phyloP scores from a whole-genome alignment of 2,797 vertebrate genomes.

The Glyptemys insculpta region DNA sequence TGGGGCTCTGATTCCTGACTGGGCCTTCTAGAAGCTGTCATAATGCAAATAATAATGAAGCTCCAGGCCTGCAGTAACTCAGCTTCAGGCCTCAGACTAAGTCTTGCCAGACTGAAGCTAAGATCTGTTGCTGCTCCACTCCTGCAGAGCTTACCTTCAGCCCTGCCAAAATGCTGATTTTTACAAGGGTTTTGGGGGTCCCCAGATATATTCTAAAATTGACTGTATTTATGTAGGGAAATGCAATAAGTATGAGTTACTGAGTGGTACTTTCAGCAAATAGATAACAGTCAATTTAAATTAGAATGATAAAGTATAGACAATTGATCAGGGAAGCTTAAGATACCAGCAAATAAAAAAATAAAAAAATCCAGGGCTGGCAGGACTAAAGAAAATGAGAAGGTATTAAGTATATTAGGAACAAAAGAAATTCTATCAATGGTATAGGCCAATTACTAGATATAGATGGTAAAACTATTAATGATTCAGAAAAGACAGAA shows the following conservation, averaged over 20 bases:
- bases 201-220: neutral
- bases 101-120: neutral
- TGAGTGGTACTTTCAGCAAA: neutral
- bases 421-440: neutral
- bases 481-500: neutral
- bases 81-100: neutral
- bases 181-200: neutral
- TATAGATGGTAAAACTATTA: constrained; percentile 2
- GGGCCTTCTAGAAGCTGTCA: neutral
- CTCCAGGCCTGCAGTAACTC: neutral
- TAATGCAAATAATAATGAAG: neutral
- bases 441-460: neutral
- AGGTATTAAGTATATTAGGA: neutral
- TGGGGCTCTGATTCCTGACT: neutral
- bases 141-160: neutral
- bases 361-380: neutral
- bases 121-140: neutral
- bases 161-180: neutral
- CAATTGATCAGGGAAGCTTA: neutral
- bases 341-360: neutral
- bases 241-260: neutral
- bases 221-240: neutral
- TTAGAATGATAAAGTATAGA: neutral
- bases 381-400: neutral
- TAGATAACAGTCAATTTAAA: neutral